phyloP scores from a whole-genome alignment of 2,888 invertebrate genomes.

The Drosophila quinaria region DNA sequence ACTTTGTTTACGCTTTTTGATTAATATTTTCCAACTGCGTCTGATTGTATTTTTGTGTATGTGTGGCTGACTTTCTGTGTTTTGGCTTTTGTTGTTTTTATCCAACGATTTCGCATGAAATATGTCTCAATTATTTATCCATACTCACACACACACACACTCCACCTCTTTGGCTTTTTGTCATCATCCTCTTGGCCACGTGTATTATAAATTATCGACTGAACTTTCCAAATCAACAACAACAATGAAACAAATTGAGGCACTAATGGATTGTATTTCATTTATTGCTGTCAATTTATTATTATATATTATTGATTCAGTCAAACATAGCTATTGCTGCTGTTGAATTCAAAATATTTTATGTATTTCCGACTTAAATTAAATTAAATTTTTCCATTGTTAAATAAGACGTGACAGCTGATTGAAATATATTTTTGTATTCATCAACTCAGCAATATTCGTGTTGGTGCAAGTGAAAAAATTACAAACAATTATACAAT shows the following conservation, averaged over 20 bases:
- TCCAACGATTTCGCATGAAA: conserved; percentile 40
- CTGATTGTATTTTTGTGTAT: conserved; percentile 3
- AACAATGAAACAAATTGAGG: conserved; percentile 16
- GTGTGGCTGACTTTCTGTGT: conserved; percentile 16
- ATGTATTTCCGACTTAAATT: not conserved
- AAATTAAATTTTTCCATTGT: not conserved
- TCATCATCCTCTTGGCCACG: not conserved
- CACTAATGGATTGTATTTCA: not conserved
- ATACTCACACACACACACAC: conserved; percentile 15
- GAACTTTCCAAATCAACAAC: conserved; percentile 7
- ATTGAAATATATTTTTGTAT: not conserved
- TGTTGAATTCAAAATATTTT: not conserved
- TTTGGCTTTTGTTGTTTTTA: conserved; percentile 34
- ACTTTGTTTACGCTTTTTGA: conserved; percentile 1
- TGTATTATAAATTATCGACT: conserved; percentile 23
- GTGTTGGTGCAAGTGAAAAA: no score
- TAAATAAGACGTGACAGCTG: not conserved
- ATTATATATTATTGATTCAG: conserved; percentile 6
- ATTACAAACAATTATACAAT: not conserved
- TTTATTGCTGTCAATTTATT: conserved; percentile 34
- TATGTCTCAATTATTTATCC: conserved; percentile 75
- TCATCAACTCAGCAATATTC: not conserved
- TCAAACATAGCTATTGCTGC: not conserved
- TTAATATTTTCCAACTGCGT: conserved; percentile 32
- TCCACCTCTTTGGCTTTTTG: not conserved